Conservation (phyloP, 1,140 invertebrate species). For the Tetramorium alpestre region DNA sequence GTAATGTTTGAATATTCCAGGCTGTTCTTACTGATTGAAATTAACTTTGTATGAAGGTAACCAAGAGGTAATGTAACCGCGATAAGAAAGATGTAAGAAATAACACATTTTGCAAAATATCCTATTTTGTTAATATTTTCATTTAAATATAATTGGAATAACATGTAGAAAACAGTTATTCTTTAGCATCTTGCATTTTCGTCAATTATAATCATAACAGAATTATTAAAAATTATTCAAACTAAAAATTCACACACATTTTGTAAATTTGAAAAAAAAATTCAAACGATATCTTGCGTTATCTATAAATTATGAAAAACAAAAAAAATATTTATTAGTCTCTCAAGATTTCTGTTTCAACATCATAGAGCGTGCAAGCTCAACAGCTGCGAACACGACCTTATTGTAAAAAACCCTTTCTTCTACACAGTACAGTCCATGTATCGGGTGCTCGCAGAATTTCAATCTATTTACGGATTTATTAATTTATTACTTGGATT, state of each 20-base stretch:
- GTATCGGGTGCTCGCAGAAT: conserved; percentile 52
- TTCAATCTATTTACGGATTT: not conserved
- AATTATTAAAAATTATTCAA: not conserved
- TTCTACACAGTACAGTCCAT: conserved; percentile 52
- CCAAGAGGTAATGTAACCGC: not conserved
- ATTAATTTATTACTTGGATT: not conserved
- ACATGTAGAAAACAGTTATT: not conserved
- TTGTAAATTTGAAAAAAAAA: conserved; percentile 5
- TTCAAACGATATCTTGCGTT: not conserved
- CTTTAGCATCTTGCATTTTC: not conserved
- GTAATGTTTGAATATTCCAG: not conserved
- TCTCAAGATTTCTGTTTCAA: not conserved
- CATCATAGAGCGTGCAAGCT: conserved; percentile 61
- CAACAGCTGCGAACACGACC: conserved; percentile 53
- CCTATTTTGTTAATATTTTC: too few relatives aligned
- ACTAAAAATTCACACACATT: not conserved
- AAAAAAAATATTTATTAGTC: not conserved
- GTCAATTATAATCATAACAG: not conserved
- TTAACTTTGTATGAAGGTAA: not conserved
- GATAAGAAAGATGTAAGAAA: not conserved
- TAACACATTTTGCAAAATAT: not conserved
- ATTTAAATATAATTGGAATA: not conserved
- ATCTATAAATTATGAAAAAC: not conserved
- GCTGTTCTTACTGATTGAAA: not conserved
- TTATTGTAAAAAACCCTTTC: conserved; percentile 69